Base-by-base conservation (phyloP, 1,140 invertebrate species). In the Zaprionus vittiger region DNA sequence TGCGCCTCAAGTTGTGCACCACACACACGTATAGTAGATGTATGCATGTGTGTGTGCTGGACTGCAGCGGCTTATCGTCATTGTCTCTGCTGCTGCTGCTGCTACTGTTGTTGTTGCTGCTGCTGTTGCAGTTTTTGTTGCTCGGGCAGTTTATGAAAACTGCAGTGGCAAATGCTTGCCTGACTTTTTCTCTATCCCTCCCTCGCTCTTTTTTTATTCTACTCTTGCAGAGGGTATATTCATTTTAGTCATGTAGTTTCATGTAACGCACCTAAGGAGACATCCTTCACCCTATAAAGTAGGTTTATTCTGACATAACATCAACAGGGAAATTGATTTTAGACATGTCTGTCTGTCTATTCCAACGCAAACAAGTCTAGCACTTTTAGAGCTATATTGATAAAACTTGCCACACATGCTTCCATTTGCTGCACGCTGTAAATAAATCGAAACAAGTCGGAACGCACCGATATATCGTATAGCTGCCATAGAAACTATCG, bases 1-100 rank as follows among this genome's bases (percentile, higher is more conserved):
- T 91, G 85, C 56, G 85, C 86, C 85, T 85, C 86, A 91, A 90
- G 85, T 90, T 90, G 76, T 80, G 79, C 72, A 79, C 76, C 79
- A 87, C 83, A 66, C 41, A 55, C 54, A 55, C 54, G 11, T 37
- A 57, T 7, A 20, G 24, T 17, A 7, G 5, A 20, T 14, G 52
- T 28, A 24, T 15, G 22, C n/a, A n/a, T 26, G 24, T 15, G 22
- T 26, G 14, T 28, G 15, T n/a, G 54, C 31, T 67, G 70, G 62
- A 73, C 79, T 78, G 80, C 73, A 52, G 47, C 77, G 80, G 85
- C 84, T 89, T 89, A 89, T 87, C 81, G 85, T 69, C 72, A 89
- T 89, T 89, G 85, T 87, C 81, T 83, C 64, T 82, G 44, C 47
- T 75, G 61, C 22, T 65, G 63, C 4, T 70, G 47, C 34, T 61